phyloP scores from a whole-genome alignment of 2,888 invertebrate species.

The Dendrolimus pini region DNA sequence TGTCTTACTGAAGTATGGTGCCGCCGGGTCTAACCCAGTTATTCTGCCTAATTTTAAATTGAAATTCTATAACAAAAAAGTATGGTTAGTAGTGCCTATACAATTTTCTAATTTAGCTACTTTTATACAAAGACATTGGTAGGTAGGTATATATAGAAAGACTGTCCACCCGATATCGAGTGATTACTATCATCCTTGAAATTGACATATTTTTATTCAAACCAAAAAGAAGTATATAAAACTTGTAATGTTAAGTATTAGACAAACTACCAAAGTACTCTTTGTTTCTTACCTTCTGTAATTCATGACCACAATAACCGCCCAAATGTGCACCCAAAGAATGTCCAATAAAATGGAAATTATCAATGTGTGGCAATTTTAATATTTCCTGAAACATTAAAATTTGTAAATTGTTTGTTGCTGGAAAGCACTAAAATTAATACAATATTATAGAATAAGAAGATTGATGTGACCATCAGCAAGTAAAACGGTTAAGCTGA shows the following conservation, averaged over 20 bases:
- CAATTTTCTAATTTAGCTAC: no score
- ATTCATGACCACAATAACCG: slow-evolving; percentile 88
- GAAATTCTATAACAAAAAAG: slow-evolving; percentile 68
- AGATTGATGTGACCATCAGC: no score
- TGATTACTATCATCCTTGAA: no score
- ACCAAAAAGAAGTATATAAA: no score
- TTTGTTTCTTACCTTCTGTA: slow-evolving; percentile 74
- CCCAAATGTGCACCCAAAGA: slow-evolving; percentile 90
- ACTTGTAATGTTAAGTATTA: no score
- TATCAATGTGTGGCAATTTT: slow-evolving; percentile 74
- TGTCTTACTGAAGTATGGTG: slow-evolving; percentile 91
- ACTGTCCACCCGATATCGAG: no score
- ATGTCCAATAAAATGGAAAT: slow-evolving; percentile 91
- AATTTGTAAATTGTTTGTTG: background rate
- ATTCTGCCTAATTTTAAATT: slow-evolving; percentile 85
- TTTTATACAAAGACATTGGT: no score
- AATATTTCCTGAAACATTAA: slow-evolving; percentile 64
- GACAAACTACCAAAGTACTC: no score
- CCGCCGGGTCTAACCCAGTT: slow-evolving; percentile 93
- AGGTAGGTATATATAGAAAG: no score
- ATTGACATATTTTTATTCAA: no score
- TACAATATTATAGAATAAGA: background rate
- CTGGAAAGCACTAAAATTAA: slow-evolving; percentile 5
- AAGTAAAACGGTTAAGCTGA: no score
- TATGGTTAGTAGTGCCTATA: no score